Evolutionary conservation across 2,888 invertebrate genomes (phyloP).

Genomic region (Elegia similella): DNA sequence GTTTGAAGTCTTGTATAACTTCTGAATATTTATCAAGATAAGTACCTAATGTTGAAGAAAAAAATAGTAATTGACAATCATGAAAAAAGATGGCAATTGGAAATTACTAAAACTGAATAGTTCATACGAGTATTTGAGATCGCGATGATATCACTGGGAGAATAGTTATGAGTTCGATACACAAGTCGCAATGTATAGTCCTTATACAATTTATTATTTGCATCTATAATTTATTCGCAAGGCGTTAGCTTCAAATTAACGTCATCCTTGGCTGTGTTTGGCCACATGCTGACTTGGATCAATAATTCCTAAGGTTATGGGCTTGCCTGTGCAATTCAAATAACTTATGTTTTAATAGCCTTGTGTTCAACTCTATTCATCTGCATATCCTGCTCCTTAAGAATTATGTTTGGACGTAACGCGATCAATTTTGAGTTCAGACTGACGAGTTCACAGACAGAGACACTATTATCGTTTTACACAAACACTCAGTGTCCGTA

Average conservation of each 20-base stretch:
- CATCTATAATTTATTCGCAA: constrained; percentile 54
- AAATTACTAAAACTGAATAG: neutral
- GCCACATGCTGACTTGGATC: neutral
- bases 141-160: neutral
- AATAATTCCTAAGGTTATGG: neutral
- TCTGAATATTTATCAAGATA: no score
- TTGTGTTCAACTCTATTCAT: neutral
- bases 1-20: no score
- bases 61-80: no score
- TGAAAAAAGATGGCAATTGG: no score
- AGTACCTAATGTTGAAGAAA: no score
- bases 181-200: constrained; percentile 32
- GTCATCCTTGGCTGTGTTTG: constrained; percentile 38
- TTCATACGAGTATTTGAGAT: neutral
- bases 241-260: constrained; percentile 46
- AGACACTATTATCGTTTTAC: no score
- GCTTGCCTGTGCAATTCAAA: neutral
- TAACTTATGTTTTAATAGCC: neutral
- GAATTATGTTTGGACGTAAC: no score
- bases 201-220: constrained; percentile 48
- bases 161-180: constrained; percentile 46
- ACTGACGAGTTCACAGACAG: no score
- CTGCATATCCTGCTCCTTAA: neutral
- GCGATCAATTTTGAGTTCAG: no score
- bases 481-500: no score